These are phyloP conservation scores for Trichopria drosophilae DNA, from an alignment of 2,888 invertebrate genomes.

Conservation along the genomic window DNA sequence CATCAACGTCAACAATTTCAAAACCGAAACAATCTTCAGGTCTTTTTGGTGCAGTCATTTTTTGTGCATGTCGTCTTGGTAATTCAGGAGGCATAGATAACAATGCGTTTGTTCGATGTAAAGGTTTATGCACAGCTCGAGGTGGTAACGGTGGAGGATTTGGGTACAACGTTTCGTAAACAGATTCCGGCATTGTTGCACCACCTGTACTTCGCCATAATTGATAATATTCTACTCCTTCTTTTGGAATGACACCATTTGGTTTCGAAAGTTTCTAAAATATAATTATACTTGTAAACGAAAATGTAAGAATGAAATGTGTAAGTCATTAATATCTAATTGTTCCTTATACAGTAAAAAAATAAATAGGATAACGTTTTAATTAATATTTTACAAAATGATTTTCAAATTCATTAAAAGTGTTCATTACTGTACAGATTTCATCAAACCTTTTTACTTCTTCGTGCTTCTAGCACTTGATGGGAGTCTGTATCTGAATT, in stretches of 20 bases:
- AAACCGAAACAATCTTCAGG: conserved; percentile 81
- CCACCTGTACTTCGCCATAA: conserved; percentile 55
- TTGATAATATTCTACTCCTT: conserved; percentile 55
- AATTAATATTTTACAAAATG: not conserved
- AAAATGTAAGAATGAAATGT: conserved; percentile 6
- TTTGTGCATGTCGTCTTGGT: conserved; percentile 71
- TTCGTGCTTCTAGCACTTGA: conserved; percentile 40
- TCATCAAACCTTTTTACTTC: conserved; percentile 44
- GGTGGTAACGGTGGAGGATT: conserved; percentile 70
- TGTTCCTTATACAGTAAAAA: conserved; percentile 20
- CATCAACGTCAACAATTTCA: conserved; percentile 83
- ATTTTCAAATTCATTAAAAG: not conserved
- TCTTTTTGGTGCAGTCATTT: conserved; percentile 62
- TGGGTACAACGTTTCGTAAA: conserved; percentile 49
- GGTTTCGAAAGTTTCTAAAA: conserved; percentile 42
- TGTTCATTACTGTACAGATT: not conserved
- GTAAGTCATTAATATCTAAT: conserved; percentile 12
- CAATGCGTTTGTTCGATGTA: conserved; percentile 69
- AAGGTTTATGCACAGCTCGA: conserved; percentile 71
- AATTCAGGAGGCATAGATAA: conserved; percentile 69
- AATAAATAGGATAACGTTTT: conserved; percentile 1
- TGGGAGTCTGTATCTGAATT: conserved; percentile 55
- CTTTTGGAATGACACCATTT: conserved; percentile 44
- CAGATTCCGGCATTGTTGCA: conserved; percentile 46
- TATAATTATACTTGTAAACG: not conserved